phyloP scores from a whole-genome alignment of 2,888 invertebrate species.

The Dione vanillae region DNA sequence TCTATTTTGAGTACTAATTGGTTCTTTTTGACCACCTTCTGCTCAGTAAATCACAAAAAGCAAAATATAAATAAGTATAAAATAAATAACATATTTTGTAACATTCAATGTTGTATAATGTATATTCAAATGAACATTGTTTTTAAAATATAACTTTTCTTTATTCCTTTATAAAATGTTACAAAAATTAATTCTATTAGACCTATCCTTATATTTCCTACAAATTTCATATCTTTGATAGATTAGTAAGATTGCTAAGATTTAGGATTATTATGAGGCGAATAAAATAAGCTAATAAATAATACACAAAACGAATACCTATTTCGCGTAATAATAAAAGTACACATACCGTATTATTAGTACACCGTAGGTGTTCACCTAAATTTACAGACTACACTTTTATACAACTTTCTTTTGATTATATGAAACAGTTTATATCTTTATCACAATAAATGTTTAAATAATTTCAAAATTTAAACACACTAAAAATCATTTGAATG shows the following conservation, averaged over 20 bases:
- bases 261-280: background rate
- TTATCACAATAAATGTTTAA: constrained; percentile 2
- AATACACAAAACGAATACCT: background rate
- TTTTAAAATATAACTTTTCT: no score
- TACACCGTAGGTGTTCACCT: background rate
- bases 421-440: background rate
- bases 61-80: no score
- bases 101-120: no score
- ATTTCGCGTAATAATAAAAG: background rate
- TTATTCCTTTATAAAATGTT: no score
- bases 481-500: constrained; percentile 10
- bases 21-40: no score
- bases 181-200: background rate
- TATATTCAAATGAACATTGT: no score
- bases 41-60: no score
- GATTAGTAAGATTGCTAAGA: background rate
- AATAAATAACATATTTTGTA: no score
- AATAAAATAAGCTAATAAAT: constrained; percentile 5
- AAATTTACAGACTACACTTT: background rate
- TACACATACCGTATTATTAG: constrained; percentile 11
- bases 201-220: background rate
- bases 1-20: no score
- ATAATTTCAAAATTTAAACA: constrained; percentile 10
- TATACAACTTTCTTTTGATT: background rate
- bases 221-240: background rate